These are phyloP conservation scores for Lepidostoma basale DNA, from an alignment of 1,140 invertebrate species.

Conservation along the genomic window DNA sequence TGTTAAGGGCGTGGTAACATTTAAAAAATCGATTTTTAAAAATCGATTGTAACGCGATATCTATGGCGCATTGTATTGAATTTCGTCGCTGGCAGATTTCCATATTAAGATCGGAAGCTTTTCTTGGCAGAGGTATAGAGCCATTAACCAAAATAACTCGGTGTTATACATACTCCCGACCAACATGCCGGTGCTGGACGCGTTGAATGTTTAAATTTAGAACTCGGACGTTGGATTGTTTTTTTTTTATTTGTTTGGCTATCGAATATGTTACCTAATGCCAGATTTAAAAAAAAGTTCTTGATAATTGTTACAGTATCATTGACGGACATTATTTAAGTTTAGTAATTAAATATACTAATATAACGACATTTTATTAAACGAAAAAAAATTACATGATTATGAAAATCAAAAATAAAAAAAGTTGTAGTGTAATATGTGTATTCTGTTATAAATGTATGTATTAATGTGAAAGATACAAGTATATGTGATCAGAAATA, in stretches of 20 bases:
- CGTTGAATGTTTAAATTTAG: conserved; percentile 26
- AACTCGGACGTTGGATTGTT: conserved; percentile 2
- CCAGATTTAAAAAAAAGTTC: too few species aligned
- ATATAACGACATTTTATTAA: too few species aligned
- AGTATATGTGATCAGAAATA: too few species aligned
- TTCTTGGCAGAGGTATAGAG: conserved; percentile 35
- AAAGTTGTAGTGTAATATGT: too few species aligned
- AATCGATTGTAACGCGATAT: conserved; percentile 22
- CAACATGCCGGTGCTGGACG: neutral
- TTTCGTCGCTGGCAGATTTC: conserved; percentile 42
- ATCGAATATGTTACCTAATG: neutral
- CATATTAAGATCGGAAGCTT: conserved; percentile 41
- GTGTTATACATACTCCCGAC: conserved; percentile 15
- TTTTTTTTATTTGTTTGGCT: conserved; percentile 14
- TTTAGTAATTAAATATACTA: too few species aligned
- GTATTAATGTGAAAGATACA: too few species aligned
- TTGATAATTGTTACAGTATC: too few species aligned
- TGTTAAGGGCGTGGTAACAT: too few species aligned
- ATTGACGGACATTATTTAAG: too few species aligned
- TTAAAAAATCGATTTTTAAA: neutral
- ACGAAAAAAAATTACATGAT: too few species aligned
- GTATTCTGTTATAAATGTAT: too few species aligned
- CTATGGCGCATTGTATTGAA: conserved; percentile 36
- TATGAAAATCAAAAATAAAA: too few species aligned
- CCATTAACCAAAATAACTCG: conserved; percentile 41